Percentiles rank a stretch among this genome's conserved stretches.
Evolutionary conservation across 2,113 vertebrate genomes (phyloP).

Genomic region (Antigone vipio): DNA sequence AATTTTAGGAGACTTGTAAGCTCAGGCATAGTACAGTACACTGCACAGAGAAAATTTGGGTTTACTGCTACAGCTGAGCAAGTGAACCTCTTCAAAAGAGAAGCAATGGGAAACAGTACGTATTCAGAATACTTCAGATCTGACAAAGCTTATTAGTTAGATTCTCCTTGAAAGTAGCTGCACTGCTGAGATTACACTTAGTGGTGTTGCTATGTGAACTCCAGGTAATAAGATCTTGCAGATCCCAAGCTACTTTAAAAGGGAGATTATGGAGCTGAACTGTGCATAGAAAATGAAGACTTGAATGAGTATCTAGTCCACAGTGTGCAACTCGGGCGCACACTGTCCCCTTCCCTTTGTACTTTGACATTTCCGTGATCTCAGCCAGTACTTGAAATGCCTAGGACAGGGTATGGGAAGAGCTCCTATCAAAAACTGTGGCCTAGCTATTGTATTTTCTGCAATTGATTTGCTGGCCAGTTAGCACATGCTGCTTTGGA

Average conservation of each 20-base stretch:
- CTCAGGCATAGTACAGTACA: neutral
- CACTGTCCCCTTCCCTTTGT: fast-evolving
- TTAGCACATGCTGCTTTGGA: neutral
- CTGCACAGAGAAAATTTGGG: neutral
- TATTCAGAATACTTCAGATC: neutral
- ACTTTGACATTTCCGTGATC: neutral
- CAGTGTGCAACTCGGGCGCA: fast-evolving
- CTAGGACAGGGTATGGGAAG: neutral
- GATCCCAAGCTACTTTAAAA: neutral
- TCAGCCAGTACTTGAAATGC: neutral
- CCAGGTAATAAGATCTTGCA: neutral
- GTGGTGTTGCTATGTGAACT: neutral
- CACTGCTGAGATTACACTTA: neutral
- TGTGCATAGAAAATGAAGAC: neutral
- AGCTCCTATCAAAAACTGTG: neutral
- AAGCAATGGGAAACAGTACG: neutral
- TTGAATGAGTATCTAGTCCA: neutral
- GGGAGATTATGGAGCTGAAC: neutral
- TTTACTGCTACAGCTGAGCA: neutral
- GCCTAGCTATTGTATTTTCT: neutral
- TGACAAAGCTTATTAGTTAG: neutral
- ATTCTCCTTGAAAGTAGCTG: neutral
- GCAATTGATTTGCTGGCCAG: neutral
- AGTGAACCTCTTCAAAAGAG: neutral
- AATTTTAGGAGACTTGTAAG: neutral